Percentiles rank a stretch among this genome's conserved stretches.
phyloP scores from a whole-genome alignment of 2,888 invertebrate species.

The Drosophila meridiana region DNA sequence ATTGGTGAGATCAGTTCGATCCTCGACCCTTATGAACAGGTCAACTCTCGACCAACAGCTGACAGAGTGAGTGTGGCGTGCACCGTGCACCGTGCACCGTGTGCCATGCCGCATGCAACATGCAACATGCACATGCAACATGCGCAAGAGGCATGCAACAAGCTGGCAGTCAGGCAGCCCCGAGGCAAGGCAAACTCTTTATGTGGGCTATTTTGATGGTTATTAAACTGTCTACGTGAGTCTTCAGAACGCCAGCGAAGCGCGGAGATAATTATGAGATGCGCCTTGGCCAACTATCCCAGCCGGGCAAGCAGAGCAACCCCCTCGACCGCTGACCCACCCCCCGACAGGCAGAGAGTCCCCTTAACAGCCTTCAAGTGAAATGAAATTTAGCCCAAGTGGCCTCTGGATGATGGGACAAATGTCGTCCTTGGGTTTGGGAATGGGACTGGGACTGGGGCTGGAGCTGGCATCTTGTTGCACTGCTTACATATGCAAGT shows the following conservation, averaged over 20 bases:
- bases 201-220: constrained; percentile 45
- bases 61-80: constrained; percentile 55
- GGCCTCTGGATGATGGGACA: constrained; percentile 76
- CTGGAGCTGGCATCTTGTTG: constrained; percentile 8
- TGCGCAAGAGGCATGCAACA: constrained; percentile 49
- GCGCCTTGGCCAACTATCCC: constrained; percentile 59
- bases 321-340: background rate
- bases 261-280: constrained; percentile 80
- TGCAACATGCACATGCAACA: constrained; percentile 24
- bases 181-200: background rate
- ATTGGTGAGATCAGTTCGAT: background rate
- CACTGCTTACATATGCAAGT: constrained; percentile 66
- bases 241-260: constrained; percentile 73
- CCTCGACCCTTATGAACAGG: constrained; percentile 1
- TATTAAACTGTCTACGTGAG: constrained; percentile 78
- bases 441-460: background rate
- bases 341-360: background rate
- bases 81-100: constrained; percentile 24
- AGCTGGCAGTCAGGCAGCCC: constrained; percentile 20
- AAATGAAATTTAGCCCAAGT: constrained; percentile 77
- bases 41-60: constrained; percentile 34
- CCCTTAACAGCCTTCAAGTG: constrained; percentile 50
- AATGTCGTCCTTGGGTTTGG: constrained; percentile 62
- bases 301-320: constrained; percentile 1
- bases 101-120: background rate